Conservation (phyloP, 2,113 vertebrate species). For the Labeo rohita region DNA sequence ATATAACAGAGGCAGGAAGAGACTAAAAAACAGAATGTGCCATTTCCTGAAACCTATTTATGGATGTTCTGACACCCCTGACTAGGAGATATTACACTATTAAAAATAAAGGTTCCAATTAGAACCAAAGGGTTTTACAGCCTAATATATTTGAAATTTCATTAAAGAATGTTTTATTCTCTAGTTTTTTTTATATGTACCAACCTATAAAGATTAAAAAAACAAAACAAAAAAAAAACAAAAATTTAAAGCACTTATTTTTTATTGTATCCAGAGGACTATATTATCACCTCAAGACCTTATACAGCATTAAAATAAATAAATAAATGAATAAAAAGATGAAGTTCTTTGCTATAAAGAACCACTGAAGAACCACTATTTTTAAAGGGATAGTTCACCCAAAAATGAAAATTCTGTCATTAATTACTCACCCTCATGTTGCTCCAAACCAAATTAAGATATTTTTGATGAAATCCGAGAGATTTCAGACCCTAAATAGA, state of each 20-base stretch:
- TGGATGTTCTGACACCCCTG: slow-evolving; percentile 13
- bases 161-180: not conserved
- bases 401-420: too few relatives aligned
- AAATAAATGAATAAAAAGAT: not conserved
- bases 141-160: not conserved
- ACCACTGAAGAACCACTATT: not conserved
- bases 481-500: too few relatives aligned
- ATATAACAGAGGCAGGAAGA: not conserved
- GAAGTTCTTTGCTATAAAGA: not conserved
- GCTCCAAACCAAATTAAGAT: too few relatives aligned
- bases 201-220: not conserved
- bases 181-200: not conserved
- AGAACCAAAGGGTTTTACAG: not conserved
- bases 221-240: too few relatives aligned
- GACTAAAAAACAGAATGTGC: not conserved
- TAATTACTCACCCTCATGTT: too few relatives aligned
- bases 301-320: not conserved
- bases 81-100: not conserved
- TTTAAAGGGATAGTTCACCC: not conserved
- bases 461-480: too few relatives aligned
- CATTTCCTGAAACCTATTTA: not conserved
- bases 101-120: slow-evolving; percentile 17
- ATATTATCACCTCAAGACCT: not conserved
- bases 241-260: not conserved
- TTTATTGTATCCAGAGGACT: not conserved